These are phyloP conservation scores for Cinclus mexicanus DNA, from an alignment of 2,113 vertebrate species.

Conservation along the genomic window DNA sequence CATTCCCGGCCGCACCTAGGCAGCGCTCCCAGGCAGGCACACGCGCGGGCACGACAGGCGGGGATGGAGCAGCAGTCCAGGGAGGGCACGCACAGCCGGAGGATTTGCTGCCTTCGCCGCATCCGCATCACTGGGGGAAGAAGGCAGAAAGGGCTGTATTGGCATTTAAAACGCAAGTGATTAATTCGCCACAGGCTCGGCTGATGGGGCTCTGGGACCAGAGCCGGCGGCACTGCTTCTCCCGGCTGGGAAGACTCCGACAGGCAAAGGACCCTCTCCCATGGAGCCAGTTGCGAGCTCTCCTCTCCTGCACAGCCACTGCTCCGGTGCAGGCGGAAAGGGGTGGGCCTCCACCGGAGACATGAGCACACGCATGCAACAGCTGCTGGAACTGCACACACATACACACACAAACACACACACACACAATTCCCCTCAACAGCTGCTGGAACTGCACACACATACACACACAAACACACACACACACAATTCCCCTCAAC, in stretches of 20 bases:
- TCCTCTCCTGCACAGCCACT: background rate
- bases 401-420: background rate
- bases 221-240: slow-evolving; percentile 1
- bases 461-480: background rate
- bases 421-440: no score
- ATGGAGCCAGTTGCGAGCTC: slow-evolving; percentile 20
- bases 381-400: background rate
- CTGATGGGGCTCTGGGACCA: background rate
- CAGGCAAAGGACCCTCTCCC: slow-evolving; percentile 9
- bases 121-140: slow-evolving; percentile 57
- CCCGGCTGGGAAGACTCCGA: slow-evolving; percentile 18
- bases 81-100: slow-evolving; percentile 33
- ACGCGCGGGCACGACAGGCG: slow-evolving; percentile 28
- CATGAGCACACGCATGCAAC: slow-evolving; percentile 46
- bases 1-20: slow-evolving; percentile 38
- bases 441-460: background rate
- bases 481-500: background rate
- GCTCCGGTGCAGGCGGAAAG: slow-evolving; percentile 36
- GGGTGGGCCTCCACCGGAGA: slow-evolving; percentile 49
- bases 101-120: slow-evolving; percentile 62
- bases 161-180: slow-evolving; percentile 31
- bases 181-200: slow-evolving; percentile 31
- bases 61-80: slow-evolving; percentile 19
- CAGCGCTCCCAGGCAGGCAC: slow-evolving; percentile 38
- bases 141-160: slow-evolving; percentile 51